These are phyloP conservation scores for Orchesellides sinensis DNA, from an alignment of 2,888 invertebrate species.

Conservation along the genomic window DNA sequence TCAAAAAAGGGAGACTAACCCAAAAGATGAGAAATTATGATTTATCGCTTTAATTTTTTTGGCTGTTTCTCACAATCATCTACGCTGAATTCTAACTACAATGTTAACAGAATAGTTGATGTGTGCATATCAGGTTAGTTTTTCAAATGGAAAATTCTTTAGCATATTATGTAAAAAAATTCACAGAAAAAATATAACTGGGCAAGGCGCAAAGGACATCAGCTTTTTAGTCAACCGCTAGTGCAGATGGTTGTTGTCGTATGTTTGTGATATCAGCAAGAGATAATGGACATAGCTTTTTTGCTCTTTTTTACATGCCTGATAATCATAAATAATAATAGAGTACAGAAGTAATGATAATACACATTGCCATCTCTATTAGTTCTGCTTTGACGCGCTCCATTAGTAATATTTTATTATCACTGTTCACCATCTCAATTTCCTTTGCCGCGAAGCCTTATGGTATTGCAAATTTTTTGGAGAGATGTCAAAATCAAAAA, in stretches of 20 bases:
- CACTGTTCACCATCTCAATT: slow-evolving; percentile 23
- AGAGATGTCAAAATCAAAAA: slow-evolving; percentile 48
- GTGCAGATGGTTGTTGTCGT: too few species aligned
- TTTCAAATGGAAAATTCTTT: too few species aligned
- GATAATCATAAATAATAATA: too few species aligned
- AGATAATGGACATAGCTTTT: slow-evolving; percentile 14
- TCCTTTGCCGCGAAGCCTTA: background rate
- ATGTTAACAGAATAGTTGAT: too few species aligned
- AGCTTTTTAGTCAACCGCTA: too few species aligned
- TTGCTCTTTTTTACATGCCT: slow-evolving; percentile 30
- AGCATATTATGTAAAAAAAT: slow-evolving; percentile 1
- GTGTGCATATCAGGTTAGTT: too few species aligned
- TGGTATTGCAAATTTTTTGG: slow-evolving; percentile 33
- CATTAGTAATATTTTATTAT: slow-evolving; percentile 52
- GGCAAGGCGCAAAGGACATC: background rate
- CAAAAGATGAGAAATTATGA: slow-evolving; percentile 44
- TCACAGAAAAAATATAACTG: slow-evolving; percentile 18
- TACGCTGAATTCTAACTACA: slow-evolving; percentile 4
- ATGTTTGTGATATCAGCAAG: slow-evolving; percentile 30
- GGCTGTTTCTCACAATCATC: background rate
- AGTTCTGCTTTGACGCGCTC: slow-evolving; percentile 61
- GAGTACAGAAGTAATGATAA: slow-evolving; percentile 1
- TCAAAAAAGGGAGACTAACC: slow-evolving; percentile 14
- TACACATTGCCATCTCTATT: slow-evolving; percentile 55
- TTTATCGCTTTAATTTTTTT: slow-evolving; percentile 55